Base-by-base conservation (phyloP, 1,140 invertebrate species). In the Microplitis demolitor region DNA sequence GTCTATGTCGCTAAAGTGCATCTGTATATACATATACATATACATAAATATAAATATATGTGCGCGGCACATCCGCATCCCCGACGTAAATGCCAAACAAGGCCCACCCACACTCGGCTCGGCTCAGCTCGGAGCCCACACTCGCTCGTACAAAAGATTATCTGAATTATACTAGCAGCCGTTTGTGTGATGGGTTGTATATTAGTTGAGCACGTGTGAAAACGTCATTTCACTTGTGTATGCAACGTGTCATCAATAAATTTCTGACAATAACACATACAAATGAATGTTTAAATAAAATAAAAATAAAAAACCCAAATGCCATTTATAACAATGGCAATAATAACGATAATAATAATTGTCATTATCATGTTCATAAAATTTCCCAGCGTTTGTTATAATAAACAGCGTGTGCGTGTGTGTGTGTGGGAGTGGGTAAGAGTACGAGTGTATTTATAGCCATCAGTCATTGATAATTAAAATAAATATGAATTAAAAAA, bases 121-220 rank as follows among this genome's bases (percentile, higher is more conserved):
- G n/a, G 24, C 39, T 45, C 39, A 3, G 6, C 11, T 45, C 11
- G 6, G 6, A 45, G 39, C 39, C 39, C 39, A 45, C 39, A 45
- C 39, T 45, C 5, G 39, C 39, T 24, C 53, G 6, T 76, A 69
- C 76, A 74, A 79, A 83, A 82, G 80, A 84, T 83, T 78, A 84
- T 84, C 79, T 80, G 79, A 83, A 84, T 84, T 83, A 83, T 82
- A 78, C 39, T 75, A 66, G 77, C 68, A 83, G 77, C 11, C 13
- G 76, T 78, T 78, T 79, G 74, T 45, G 39, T 45, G 39, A 45
- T 45, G 39, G 39, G 2, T 45, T 45, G 39, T 45, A 45, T 76
- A 69, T 78, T 56, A 56, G 75, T 71, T 74, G 39, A 45, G 74
- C 78, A 78, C 78, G 78, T 82, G 80, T 79, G 78, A 82, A 83